A percentile compares a stretch with the other conserved stretches of the same genome.
Evolutionary conservation across 2,113 vertebrate genomes (phyloP).

Genomic region (Ictalurus furcatus): DNA sequence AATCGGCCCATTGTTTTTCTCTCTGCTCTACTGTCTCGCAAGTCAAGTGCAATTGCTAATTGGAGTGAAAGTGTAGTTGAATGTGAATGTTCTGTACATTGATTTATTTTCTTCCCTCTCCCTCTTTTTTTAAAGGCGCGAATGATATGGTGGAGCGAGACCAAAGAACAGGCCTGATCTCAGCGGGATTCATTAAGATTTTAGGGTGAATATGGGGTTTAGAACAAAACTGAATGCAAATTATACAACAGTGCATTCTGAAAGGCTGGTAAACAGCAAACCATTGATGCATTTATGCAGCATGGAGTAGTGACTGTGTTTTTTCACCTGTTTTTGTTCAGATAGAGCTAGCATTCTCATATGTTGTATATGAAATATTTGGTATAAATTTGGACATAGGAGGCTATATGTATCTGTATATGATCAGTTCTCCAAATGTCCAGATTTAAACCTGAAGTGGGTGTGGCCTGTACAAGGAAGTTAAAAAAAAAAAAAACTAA

Average conservation of each 20-base stretch:
- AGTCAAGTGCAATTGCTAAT: conserved; percentile 68
- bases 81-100: conserved; percentile 55
- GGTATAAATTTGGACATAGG: background rate
- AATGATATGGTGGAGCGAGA: conserved; percentile 49
- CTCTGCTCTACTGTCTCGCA: conserved; percentile 26
- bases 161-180: conserved; percentile 42
- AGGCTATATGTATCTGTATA: background rate
- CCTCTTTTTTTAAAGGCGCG: conserved; percentile 38
- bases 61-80: conserved; percentile 56
- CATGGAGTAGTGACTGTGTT: background rate
- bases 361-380: background rate
- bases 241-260: conserved; percentile 57
- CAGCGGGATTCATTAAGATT: conserved; percentile 67
- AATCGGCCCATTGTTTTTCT: conserved; percentile 49
- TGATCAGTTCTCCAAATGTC: background rate
- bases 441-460: background rate
- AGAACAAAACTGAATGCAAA: conserved; percentile 55
- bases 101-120: conserved; percentile 54
- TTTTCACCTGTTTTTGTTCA: background rate
- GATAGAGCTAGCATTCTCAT: background rate
- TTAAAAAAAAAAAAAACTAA: background rate
- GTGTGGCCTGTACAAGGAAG: background rate
- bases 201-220: conserved; percentile 51
- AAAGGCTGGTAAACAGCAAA: conserved; percentile 29
- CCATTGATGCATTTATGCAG: background rate